phyloP scores from a whole-genome alignment of 2,888 invertebrate genomes.

The Coremacera marginata region DNA sequence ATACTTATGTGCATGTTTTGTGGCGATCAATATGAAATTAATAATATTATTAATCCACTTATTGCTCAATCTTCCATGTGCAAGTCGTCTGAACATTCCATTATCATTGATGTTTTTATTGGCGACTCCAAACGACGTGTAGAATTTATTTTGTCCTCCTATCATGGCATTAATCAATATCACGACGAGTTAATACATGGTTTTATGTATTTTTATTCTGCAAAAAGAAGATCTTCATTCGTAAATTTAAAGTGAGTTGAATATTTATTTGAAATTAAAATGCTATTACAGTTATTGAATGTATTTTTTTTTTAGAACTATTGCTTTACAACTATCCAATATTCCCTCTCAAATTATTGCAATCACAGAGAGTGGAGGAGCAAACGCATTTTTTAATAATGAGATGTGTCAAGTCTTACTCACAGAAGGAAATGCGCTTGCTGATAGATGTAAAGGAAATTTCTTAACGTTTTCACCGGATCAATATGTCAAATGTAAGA shows the following conservation, averaged over 20 bases:
- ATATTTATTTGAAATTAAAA: neutral
- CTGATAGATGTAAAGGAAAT: slow-evolving; percentile 89
- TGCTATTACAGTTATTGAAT: neutral
- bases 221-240: slow-evolving; percentile 93
- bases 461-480: slow-evolving; percentile 91
- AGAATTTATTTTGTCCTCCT: slow-evolving; percentile 92
- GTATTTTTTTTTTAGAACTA: slow-evolving; percentile 75
- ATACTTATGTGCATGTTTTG: slow-evolving; percentile 97
- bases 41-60: slow-evolving; percentile 89
- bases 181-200: slow-evolving; percentile 94
- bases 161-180: slow-evolving; percentile 93
- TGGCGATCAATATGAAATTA: slow-evolving; percentile 92
- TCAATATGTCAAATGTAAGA: slow-evolving; percentile 87
- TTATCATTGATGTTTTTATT: slow-evolving; percentile 91
- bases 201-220: slow-evolving; percentile 94
- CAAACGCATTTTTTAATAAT: slow-evolving; percentile 90
- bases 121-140: slow-evolving; percentile 91
- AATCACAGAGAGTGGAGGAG: slow-evolving; percentile 90
- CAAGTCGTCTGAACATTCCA: slow-evolving; percentile 77
- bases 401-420: slow-evolving; percentile 91
- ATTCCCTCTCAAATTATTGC: slow-evolving; percentile 94
- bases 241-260: slow-evolving; percentile 86
- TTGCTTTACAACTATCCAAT: slow-evolving; percentile 93
- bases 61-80: slow-evolving; percentile 85
- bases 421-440: slow-evolving; percentile 92